Evolutionary conservation across 2,888 invertebrate genomes (phyloP).

Genomic region (Archips crataeganus): DNA sequence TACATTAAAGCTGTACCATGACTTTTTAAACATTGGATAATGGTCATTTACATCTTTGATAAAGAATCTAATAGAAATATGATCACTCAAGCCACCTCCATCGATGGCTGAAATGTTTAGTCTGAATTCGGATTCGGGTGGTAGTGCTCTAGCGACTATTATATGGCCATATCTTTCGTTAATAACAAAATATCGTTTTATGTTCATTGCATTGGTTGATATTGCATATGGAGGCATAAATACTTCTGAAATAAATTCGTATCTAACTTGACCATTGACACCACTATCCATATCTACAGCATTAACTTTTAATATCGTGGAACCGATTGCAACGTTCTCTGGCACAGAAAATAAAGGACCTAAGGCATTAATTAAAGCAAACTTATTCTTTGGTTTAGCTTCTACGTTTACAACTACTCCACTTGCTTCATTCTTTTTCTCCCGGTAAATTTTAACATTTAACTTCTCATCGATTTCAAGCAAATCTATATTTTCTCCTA

Average conservation of each 20-base stretch:
- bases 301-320: constrained; percentile 88
- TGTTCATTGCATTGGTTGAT: constrained; percentile 73
- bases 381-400: constrained; percentile 73
- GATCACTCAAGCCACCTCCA: constrained; percentile 90
- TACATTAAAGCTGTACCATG: constrained; percentile 93
- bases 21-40: constrained; percentile 92
- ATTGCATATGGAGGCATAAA: constrained; percentile 85
- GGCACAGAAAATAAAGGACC: constrained; percentile 89
- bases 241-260: constrained; percentile 89
- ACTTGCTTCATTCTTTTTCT: constrained; percentile 65
- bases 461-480: constrained; percentile 87
- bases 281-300: constrained; percentile 91
- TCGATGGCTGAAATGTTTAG: constrained; percentile 92
- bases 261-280: constrained; percentile 89
- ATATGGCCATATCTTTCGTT: constrained; percentile 92
- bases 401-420: constrained; percentile 64
- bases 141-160: constrained; percentile 89
- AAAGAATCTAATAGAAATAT: constrained; percentile 89
- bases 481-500: constrained; percentile 88
- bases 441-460: constrained; percentile 76
- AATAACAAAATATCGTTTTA: constrained; percentile 90
- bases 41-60: constrained; percentile 94
- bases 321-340: constrained; percentile 90
- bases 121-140: constrained; percentile 91
- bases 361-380: constrained; percentile 62